Conservation (phyloP, 2,888 invertebrate species). For the Phaedon cochleariae region DNA sequence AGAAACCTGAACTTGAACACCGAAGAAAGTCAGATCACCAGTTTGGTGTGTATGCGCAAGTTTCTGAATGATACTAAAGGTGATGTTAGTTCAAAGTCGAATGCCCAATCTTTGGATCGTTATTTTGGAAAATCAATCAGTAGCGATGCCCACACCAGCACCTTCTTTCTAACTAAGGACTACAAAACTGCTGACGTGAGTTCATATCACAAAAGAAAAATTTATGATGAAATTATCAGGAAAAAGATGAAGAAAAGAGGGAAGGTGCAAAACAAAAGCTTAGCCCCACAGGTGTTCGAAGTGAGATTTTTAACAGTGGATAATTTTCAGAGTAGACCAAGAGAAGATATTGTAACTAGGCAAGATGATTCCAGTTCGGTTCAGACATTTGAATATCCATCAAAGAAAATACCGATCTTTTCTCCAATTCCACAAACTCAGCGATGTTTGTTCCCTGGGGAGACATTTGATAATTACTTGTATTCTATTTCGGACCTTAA, state of each 20-base stretch:
- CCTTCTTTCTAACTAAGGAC: conserved; percentile 46
- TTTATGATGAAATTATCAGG: conserved; percentile 43
- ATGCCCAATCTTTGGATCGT: conserved; percentile 34
- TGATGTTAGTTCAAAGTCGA: conserved; percentile 28
- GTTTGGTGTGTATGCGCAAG: conserved; percentile 32
- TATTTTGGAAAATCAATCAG: conserved; percentile 28
- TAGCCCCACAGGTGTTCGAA: conserved; percentile 45
- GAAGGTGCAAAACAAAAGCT: conserved; percentile 22
- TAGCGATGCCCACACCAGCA: conserved; percentile 30
- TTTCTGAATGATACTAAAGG: conserved; percentile 27
- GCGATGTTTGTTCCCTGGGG: not conserved
- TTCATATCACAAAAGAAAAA: conserved; percentile 45
- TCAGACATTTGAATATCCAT: not conserved
- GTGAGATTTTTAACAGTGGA: conserved; percentile 46
- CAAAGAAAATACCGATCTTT: not conserved
- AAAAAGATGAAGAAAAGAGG: conserved; percentile 40
- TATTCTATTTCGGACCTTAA: not conserved
- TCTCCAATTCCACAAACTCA: not conserved
- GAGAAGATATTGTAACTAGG: not conserved
- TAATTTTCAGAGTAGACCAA: conserved; percentile 4
- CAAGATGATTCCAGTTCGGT: not conserved
- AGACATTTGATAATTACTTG: too few relatives aligned
- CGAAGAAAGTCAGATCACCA: conserved; percentile 23
- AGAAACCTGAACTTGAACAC: not conserved
- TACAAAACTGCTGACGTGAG: conserved; percentile 40